Evolutionary conservation across 2,113 vertebrate genomes (phyloP), one percentile per base, ranked within the genome.

Genomic region (Anoura caudifer): DNA sequence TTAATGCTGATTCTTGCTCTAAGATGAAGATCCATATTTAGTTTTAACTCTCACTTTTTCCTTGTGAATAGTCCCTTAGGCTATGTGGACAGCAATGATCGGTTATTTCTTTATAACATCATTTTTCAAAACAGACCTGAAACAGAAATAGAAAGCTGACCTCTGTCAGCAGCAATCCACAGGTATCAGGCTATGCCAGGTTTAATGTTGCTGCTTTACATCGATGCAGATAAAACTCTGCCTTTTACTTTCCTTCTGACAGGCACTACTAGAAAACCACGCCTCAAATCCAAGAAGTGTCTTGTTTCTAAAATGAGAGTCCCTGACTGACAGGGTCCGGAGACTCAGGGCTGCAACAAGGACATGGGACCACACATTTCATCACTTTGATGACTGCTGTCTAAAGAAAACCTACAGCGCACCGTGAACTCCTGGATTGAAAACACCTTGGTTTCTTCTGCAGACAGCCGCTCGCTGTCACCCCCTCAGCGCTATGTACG

Each of bases 401-500:
- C 63, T 69, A 56, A 79, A 16, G 76, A 75, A 83, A 50, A 69
- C 43, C 24, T 45, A 10, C 8, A 67, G 6, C 45, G 28, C 3
- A 56, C 4, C 38, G 1, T 0, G 6, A 54, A 12, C 1, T 59
- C 16, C 28, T 16, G 0, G n/a, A 41, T 3, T 19, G 13, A 94
- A 87, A 47, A 47, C 22, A 10, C 0, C 1, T 16, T 10, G 2
- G 24, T 63, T n/a, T 75, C 45, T 91, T 65, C 12, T 67, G 65
- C 56, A 50, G 67, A 47, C 4, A 24, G 14, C 7, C 8, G 52
- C 24, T n/a, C 19, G 3, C 7, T 70, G 17, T 31, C 6, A 70
- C 19, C 1, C 6, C 10, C 0, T 33, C 0, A 14, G 45, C 1
- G 3, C 36, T 43, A 22, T 7, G 31, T 20, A 14, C 22, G 28